A percentile compares a stretch with the other conserved stretches of the same genome.
Evolutionary conservation across 1,140 invertebrate species (phyloP).

Genomic region (Thaumetopoea pityocampa): DNA sequence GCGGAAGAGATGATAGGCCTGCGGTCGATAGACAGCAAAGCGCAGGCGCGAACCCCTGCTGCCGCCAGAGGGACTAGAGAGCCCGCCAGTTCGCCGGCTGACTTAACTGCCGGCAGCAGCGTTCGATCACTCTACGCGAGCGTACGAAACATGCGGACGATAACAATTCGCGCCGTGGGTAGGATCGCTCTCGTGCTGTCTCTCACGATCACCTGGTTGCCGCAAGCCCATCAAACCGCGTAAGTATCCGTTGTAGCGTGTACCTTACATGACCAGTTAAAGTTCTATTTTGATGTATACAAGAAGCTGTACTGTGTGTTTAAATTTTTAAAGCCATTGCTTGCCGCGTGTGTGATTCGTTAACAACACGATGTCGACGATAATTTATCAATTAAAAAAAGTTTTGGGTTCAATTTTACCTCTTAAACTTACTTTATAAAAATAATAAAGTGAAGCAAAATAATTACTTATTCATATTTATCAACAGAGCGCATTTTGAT

Average conservation of each 20-base stretch:
- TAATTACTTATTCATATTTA: too few relatives aligned
- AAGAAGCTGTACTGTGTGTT: conserved; percentile 30
- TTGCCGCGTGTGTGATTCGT: conserved; percentile 23
- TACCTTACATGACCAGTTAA: neutral
- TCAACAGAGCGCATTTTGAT: conserved; percentile 2
- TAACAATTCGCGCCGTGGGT: conserved; percentile 35
- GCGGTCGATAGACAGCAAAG: conserved; percentile 47
- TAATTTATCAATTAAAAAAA: conserved; percentile 13
- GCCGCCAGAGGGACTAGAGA: conserved; percentile 20
- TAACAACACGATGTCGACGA: conserved; percentile 19
- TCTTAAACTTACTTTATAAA: conserved; percentile 7
- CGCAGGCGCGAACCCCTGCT: conserved; percentile 41
- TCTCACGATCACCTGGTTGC: conserved; percentile 47
- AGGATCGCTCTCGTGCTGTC: conserved; percentile 36
- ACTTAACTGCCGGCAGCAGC: conserved; percentile 34
- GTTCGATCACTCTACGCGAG: conserved; percentile 30
- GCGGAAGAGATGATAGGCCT: conserved; percentile 40
- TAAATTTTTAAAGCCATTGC: conserved; percentile 30
- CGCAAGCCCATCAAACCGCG: conserved; percentile 55
- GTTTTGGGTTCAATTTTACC: conserved; percentile 3
- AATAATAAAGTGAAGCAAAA: neutral
- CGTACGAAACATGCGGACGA: conserved; percentile 39
- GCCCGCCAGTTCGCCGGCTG: conserved; percentile 41
- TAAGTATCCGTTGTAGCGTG: conserved; percentile 35
- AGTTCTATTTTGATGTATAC: conserved; percentile 20